Evolutionary conservation across 2,797 vertebrate genomes (phyloP), one percentile per base, ranked within the genome.

Genomic region (Thunnus albacares): DNA sequence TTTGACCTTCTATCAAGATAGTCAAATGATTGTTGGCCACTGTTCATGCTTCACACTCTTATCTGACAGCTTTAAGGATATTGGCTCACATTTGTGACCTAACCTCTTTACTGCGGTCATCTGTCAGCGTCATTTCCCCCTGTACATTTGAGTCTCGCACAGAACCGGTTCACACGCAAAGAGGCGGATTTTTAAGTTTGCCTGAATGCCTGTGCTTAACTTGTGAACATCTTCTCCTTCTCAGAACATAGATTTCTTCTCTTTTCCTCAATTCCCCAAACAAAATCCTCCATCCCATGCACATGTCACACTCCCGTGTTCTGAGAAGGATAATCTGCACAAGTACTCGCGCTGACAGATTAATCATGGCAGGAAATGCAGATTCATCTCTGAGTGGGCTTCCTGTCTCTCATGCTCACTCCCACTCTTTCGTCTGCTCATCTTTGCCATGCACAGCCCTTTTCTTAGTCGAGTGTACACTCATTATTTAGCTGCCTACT

Each of bases 331-430:
- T 93, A 83, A 91, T 91, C 91, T 86, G 69, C 71, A 74, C 64
- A 22, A 84, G 79, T 53, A 53, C 84, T 81, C 35, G 18, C 8
- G 17, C 75, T 86, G 91, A 93, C 86, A 81, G 82, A 90, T 88
- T 91, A 90, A 91, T 89, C 64, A 35, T n/a, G 73, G 85, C 81
- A 84, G 62, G 75, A 89, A 90, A 88, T 80, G 75, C 87, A 87
- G 82, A 84, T 88, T 89, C 68, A 49, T 85, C 73, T 88, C 56
- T 81, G 81, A 83, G 89, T 80, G 77, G 85, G 79, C 78, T 85
- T 87, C 84, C 80, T 79, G 74, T 91, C 85, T 90, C 77, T n/a
- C 58, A 52, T 53, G 43, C 76, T 79, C 65, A 11, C 41, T 76
- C 73, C 76, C 59, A 43, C 51, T 75, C 61, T 68, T 70, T 18